Evolutionary conservation across 1,140 invertebrate species (phyloP).

Genomic region (Musca domestica): DNA sequence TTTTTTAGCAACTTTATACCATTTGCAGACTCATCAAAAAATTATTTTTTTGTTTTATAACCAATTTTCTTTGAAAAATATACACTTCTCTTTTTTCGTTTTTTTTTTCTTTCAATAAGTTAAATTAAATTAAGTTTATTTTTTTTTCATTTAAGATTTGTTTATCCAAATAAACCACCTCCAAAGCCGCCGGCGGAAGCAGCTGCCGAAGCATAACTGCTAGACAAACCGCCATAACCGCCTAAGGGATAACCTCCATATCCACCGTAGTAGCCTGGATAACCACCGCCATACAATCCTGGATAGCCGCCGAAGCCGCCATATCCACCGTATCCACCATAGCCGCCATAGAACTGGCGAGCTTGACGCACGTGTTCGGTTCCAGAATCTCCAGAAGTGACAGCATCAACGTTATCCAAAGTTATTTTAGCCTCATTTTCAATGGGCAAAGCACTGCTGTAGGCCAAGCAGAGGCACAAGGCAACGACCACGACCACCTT

Average conservation of each 20-base stretch:
- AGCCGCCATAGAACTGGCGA: neutral
- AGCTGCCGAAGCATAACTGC: neutral
- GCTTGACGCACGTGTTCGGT: neutral
- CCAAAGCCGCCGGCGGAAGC: neutral
- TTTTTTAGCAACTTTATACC: too few species aligned
- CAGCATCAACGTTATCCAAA: neutral
- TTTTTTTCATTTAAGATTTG: neutral
- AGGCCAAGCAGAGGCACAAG: neutral
- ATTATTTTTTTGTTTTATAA: too few species aligned
- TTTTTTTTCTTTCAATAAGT: neutral
- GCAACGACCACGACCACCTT: too few species aligned
- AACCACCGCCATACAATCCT: slow-evolving; percentile 10
- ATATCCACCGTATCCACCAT: neutral
- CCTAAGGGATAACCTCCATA: slow-evolving; percentile 16
- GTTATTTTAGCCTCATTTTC: neutral
- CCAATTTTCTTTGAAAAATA: too few species aligned
- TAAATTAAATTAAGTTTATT: neutral
- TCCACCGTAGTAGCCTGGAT: slow-evolving; percentile 25
- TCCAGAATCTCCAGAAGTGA: neutral
- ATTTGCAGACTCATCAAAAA: too few species aligned
- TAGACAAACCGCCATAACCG: slow-evolving; percentile 12
- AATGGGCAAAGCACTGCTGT: neutral
- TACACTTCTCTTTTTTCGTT: too few species aligned
- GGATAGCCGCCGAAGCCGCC: neutral
- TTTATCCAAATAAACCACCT: neutral